Conservation (phyloP, 2,888 invertebrate genomes). For the Litoditis marina region DNA sequence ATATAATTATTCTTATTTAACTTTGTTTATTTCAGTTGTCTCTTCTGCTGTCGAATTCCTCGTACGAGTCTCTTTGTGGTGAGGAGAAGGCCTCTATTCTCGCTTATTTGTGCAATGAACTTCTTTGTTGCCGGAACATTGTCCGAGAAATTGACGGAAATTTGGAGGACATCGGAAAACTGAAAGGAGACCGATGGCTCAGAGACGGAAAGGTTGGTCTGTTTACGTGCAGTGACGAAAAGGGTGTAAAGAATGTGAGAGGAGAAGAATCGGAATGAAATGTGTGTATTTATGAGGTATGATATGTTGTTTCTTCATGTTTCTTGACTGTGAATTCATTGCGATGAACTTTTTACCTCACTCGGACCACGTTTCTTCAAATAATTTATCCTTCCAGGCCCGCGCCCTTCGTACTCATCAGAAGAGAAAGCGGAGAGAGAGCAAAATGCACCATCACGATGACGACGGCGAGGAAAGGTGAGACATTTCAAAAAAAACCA, state of each 20-base stretch:
- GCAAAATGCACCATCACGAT: slow-evolving; percentile 64
- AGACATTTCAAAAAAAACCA: too few species aligned
- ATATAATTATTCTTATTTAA: background rate
- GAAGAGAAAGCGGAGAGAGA: slow-evolving; percentile 22
- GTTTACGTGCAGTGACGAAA: too few species aligned
- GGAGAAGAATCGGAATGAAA: too few species aligned
- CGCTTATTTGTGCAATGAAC: slow-evolving; percentile 87
- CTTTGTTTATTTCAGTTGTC: slow-evolving; percentile 64
- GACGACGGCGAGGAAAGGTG: slow-evolving; percentile 65
- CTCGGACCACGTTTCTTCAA: too few species aligned
- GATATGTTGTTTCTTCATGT: background rate
- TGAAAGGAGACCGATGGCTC: slow-evolving; percentile 85
- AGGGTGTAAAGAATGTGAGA: too few species aligned
- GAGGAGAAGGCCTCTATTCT: slow-evolving; percentile 83
- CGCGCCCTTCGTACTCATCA: slow-evolving; percentile 16
- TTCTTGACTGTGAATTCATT: too few species aligned
- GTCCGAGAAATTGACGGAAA: slow-evolving; percentile 79
- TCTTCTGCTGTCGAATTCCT: slow-evolving; percentile 77
- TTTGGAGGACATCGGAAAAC: slow-evolving; percentile 80
- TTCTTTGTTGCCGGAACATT: slow-evolving; percentile 78
- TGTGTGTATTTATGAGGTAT: background rate
- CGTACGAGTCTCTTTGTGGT: slow-evolving; percentile 80
- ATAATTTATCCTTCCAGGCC: too few species aligned
- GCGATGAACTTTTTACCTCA: too few species aligned
- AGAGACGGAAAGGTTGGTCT: slow-evolving; percentile 90